Percentiles rank a stretch among this genome's conserved stretches.
phyloP scores from a whole-genome alignment of 2,888 invertebrate species.

The Epinotia bilunana region DNA sequence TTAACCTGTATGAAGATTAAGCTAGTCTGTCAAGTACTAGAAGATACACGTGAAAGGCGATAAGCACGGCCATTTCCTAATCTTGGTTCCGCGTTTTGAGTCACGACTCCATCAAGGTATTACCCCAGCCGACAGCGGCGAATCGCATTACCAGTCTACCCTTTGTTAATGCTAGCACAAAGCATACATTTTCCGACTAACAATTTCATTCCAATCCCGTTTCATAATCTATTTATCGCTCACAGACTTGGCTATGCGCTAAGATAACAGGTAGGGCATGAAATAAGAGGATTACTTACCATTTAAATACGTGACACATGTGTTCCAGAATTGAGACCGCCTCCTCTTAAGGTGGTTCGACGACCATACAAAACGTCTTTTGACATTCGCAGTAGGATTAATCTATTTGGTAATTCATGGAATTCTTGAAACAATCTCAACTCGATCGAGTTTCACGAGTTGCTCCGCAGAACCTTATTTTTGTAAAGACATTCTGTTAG shows the following conservation, averaged over 20 bases:
- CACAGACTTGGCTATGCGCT: too few relatives aligned
- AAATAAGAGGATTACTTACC: too few relatives aligned
- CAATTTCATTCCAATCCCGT: neutral
- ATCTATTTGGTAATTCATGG: too few relatives aligned
- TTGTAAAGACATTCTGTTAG: neutral
- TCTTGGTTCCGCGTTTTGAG: conserved; percentile 26
- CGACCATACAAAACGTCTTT: too few relatives aligned
- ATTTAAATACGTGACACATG: too few relatives aligned
- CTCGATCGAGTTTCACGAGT: neutral
- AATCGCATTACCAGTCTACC: conserved; percentile 25
- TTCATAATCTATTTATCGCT: too few relatives aligned
- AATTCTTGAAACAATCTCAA: neutral
- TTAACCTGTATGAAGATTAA: neutral
- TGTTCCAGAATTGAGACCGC: too few relatives aligned
- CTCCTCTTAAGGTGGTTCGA: too few relatives aligned
- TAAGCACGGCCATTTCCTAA: conserved; percentile 23
- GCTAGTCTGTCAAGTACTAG: neutral
- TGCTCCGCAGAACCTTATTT: neutral
- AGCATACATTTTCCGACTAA: neutral
- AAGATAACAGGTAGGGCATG: too few relatives aligned
- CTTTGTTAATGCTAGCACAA: conserved; percentile 32
- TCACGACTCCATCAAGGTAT: conserved; percentile 28
- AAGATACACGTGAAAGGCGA: conserved; percentile 1
- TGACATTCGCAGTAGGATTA: too few relatives aligned
- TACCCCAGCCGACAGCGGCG: conserved; percentile 13